Evolutionary conservation across 2,113 vertebrate species (phyloP).

Genomic region (Uria lomvia): DNA sequence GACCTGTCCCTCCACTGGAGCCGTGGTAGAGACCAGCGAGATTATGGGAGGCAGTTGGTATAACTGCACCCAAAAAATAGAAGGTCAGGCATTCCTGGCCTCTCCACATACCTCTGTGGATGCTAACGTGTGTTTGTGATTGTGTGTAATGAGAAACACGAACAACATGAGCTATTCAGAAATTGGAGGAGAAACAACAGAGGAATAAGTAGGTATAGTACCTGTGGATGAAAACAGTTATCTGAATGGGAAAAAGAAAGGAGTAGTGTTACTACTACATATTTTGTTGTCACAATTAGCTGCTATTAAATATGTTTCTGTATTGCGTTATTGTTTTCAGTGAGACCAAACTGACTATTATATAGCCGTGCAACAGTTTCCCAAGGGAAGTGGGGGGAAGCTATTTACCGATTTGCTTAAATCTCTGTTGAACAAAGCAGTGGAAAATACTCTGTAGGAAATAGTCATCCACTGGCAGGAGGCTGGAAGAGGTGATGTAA

Average conservation of each 20-base stretch:
- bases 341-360: neutral
- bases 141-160: neutral
- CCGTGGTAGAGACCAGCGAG: rapidly evolving
- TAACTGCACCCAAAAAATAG: neutral
- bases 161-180: neutral
- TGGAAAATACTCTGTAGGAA: conserved; percentile 46
- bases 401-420: conserved; percentile 20
- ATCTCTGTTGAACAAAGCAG: conserved; percentile 30
- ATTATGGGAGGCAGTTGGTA: neutral
- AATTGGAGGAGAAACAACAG: neutral
- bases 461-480: conserved; percentile 3
- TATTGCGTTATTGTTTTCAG: neutral
- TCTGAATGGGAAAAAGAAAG: neutral
- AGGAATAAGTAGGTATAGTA: neutral
- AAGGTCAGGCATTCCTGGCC: neutral
- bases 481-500: conserved; percentile 5
- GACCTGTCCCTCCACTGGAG: neutral
- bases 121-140: rapidly evolving
- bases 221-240: neutral
- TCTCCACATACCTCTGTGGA: neutral
- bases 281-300: neutral
- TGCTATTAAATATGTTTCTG: neutral
- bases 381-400: neutral
- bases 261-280: neutral
- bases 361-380: neutral